phyloP scores from a whole-genome alignment of 64 coral and sea anemone species.

The Pocillopora damicornis region DNA sequence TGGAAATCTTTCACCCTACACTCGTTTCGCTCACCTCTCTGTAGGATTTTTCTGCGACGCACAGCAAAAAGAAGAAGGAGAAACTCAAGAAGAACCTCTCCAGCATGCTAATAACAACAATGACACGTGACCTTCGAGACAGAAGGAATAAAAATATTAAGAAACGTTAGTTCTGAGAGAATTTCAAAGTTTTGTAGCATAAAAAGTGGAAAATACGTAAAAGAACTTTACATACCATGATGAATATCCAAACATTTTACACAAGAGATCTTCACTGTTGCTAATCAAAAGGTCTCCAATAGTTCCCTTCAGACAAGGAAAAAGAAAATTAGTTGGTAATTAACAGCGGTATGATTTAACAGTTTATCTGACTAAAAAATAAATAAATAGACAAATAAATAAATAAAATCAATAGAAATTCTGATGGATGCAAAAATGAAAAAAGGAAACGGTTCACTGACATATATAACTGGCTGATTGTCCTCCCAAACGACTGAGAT shows the following conservation, averaged over 20 bases:
- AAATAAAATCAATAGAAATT: too few relatives aligned
- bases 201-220: neutral
- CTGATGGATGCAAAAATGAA: too few relatives aligned
- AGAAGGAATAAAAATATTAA: neutral
- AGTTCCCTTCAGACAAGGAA: neutral
- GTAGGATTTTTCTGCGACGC: conserved; percentile 93
- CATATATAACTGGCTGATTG: too few relatives aligned
- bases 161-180: too few relatives aligned
- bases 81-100: conserved; percentile 83
- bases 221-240: neutral
- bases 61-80: conserved; percentile 91
- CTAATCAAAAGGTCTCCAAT: conserved; percentile 1
- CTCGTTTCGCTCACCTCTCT: conserved; percentile 65
- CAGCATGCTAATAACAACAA: conserved; percentile 76
- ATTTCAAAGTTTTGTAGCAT: too few relatives aligned
- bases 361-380: too few relatives aligned
- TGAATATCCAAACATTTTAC: conserved; percentile 41
- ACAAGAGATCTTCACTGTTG: conserved; percentile 22
- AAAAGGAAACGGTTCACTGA: too few relatives aligned
- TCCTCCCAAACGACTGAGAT: too few relatives aligned
- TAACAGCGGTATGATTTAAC: too few relatives aligned
- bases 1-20: neutral
- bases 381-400: too few relatives aligned
- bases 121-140: conserved; percentile 60
- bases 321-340: too few relatives aligned